These are phyloP conservation scores for Oreochromis spilurus DNA, from an alignment of 2,113 vertebrate species.

Conservation along the genomic window DNA sequence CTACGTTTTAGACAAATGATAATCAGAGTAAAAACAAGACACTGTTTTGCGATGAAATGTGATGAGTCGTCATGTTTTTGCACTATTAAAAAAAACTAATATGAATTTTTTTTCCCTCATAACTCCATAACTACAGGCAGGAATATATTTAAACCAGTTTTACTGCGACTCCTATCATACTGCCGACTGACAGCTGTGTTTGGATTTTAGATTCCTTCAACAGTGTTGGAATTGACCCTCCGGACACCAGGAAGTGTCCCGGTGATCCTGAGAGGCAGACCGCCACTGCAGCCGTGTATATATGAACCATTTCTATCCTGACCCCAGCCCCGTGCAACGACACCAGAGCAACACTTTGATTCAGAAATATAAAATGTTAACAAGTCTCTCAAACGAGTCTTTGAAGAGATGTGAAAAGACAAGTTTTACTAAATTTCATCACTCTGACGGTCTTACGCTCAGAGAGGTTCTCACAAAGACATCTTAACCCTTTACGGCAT, in stretches of 20 bases:
- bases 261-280: not conserved
- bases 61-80: not conserved
- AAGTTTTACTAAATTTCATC: not conserved
- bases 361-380: not conserved
- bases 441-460: not conserved
- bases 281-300: accelerated
- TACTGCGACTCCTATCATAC: not conserved
- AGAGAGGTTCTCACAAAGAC: not conserved
- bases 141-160: not conserved
- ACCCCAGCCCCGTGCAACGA: accelerated
- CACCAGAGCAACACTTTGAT: not conserved
- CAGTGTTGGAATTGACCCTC: accelerated
- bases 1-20: not conserved
- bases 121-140: not conserved
- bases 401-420: not conserved
- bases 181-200: not conserved
- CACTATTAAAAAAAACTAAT: not conserved
- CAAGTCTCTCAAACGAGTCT: not conserved
- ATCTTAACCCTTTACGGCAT: not conserved
- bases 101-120: not conserved
- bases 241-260: not conserved
- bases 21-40: not conserved
- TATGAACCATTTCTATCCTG: not conserved
- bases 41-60: not conserved
- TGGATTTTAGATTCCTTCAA: not conserved